Evolutionary conservation across 1,140 invertebrate genomes (phyloP).

Genomic region (Dreissena polymorpha): DNA sequence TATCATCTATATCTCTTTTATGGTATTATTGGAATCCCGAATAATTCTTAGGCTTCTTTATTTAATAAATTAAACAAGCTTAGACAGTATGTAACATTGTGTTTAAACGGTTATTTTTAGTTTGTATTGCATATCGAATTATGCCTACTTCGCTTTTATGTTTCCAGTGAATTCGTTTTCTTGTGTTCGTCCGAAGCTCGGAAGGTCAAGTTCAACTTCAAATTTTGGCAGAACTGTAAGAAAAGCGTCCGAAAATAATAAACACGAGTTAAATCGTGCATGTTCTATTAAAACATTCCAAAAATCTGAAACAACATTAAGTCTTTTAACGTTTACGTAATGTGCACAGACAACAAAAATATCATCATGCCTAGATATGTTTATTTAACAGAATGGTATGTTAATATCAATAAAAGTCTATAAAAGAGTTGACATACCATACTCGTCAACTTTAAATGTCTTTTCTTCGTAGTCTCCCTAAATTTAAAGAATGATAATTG

Average conservation of each 20-base stretch:
- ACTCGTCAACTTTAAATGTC: slow-evolving; percentile 55
- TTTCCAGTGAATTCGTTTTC: slow-evolving; percentile 44
- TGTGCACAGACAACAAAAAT: neutral
- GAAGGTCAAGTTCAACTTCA: slow-evolving; percentile 53
- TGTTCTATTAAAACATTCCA: neutral
- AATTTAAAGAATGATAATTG: slow-evolving; percentile 2
- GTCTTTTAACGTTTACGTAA: neutral
- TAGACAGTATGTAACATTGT: neutral
- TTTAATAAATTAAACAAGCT: neutral
- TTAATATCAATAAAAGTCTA: neutral
- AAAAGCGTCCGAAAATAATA: neutral
- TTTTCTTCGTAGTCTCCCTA: slow-evolving; percentile 53
- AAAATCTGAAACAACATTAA: neutral
- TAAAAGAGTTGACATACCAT: slow-evolving; percentile 19
- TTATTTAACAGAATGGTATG: slow-evolving; percentile 6
- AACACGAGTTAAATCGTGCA: neutral
- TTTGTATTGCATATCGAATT: neutral
- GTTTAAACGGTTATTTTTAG: neutral
- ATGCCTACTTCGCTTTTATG: slow-evolving; percentile 54
- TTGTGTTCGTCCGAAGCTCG: slow-evolving; percentile 48
- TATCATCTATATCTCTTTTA: neutral
- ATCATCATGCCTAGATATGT: neutral
- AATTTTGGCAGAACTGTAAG: slow-evolving; percentile 58
- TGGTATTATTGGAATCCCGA: neutral
- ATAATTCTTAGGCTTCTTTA: neutral